phyloP scores from a whole-genome alignment of 2,797 vertebrate genomes.

The Melanotaenia boesemani region DNA sequence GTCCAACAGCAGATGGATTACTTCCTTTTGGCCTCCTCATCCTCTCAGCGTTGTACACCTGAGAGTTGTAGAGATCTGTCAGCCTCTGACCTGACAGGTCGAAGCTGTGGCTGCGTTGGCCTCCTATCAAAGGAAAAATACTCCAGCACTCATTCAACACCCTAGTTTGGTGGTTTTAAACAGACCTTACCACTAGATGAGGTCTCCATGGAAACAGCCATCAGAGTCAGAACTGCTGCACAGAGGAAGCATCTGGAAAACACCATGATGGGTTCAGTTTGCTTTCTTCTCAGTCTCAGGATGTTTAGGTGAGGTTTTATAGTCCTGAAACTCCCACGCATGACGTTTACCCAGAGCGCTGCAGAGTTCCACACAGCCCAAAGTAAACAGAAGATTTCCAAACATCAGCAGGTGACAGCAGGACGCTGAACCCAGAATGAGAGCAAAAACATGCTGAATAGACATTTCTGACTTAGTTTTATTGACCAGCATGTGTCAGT shows the following conservation, averaged over 20 bases:
- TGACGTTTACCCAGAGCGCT: not conserved
- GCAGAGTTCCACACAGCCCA: conserved; percentile 2
- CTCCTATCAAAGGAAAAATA: conserved; percentile 1
- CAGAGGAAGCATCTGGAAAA: conserved; percentile 24
- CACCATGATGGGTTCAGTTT: conserved; percentile 26
- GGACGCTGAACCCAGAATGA: no score
- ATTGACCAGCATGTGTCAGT: no score
- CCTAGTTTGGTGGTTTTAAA: not conserved
- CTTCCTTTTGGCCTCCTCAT: conserved; percentile 52
- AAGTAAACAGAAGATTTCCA: conserved; percentile 10
- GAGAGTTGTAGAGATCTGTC: conserved; percentile 64
- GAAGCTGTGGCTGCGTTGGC: conserved; percentile 17
- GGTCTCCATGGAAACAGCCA: conserved; percentile 31
- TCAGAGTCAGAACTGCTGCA: conserved; percentile 36
- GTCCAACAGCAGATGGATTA: accelerated
- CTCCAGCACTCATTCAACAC: not conserved
- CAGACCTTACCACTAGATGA: conserved; percentile 38
- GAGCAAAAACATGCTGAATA: not conserved
- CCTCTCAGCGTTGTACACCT: conserved; percentile 55
- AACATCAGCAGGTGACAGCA: not conserved
- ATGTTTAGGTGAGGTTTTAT: not conserved
- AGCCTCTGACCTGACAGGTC: conserved; percentile 57
- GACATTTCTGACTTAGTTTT: no score
- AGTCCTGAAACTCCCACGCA: not conserved
- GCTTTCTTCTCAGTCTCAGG: not conserved